Base-by-base conservation (phyloP, 1,140 invertebrate species). In the Hyphantria cunea region DNA sequence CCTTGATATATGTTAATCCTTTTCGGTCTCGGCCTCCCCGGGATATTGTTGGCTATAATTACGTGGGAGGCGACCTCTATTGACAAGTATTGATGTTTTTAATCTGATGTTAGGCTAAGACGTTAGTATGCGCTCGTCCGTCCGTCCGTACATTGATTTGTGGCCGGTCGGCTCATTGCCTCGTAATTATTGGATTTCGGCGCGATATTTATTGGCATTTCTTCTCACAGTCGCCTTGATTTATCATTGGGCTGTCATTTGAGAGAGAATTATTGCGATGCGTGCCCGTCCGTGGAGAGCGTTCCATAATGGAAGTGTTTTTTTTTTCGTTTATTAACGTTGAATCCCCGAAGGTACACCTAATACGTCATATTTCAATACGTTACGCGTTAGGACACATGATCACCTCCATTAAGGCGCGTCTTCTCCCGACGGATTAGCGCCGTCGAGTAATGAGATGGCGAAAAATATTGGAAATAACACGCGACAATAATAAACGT, bases 41-140 rank as follows among this genome's bases (percentile, higher is more conserved):
- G 82, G 84, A 86, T 87, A 87, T 84, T 85, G 80, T 84, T 82
- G 78, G 74, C 76, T 83, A 83, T 90, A 90, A 90, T 90, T 87
- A 90, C 82, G 80, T 85, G 84, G 87, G 87, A 86, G 87, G 84
- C 77, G 78, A 82, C 78, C 78, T 80, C 80, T 82, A 86, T 82
- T 86, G 87, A 87, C 86, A 86, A 79, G 80, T 86, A 90, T 90
- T 87, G 87, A 90, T 90, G 87, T 83, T 84, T 88, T 88, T 90
- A 90, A 88, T 90, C 87, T 84, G 83, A 90, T 87, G 81, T 86
- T 86, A 88, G 86, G 86, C 85, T 87, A 85, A 81, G 81, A 71
- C 82, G 86, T 90, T 84, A 82, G 82, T 86, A 86, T 86, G 82
- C 80, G 80, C 71, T 49, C 73, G 83, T 80, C 74, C 80, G 82